Base-by-base conservation (phyloP, 2,888 invertebrate species). In the Dolichopus griseipennis region DNA sequence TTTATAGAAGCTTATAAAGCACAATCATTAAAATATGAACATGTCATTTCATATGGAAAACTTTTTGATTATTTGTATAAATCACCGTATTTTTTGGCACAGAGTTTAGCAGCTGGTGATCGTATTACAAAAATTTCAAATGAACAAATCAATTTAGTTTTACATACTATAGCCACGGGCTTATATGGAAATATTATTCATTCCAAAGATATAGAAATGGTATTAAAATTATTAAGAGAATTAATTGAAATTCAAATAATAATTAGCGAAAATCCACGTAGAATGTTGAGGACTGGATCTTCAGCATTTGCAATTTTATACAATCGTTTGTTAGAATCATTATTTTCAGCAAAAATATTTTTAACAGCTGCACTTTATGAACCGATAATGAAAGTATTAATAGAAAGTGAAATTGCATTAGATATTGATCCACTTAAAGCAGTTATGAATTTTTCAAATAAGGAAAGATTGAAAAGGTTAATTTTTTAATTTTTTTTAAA, bases 401-500 rank as follows among this genome's bases (percentile, higher is more conserved):
- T 92, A 79, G 93, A 94, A 74, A 94, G 94, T 76, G 95, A 97
- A 77, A 89, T 90, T 81, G 93, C 92, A 81, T 85, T 97, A 67
- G 97, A 97, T 78, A 88, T 95, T 52, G 96, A 97, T 81, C 93
- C 95, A 0, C 89, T 91, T 71, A 95, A 95, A 78, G 88, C 89
- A 68, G 84, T 81, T 61, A 75, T 76, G 65, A 78, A 76, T 70
- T 76, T 79, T 41, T 74, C 75, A 7, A 69, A 66, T 5, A 78
- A 77, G 18, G 81, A 81, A 70, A 74, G 78, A 3, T 71, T 88
- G 72, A 87, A 90, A 76, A 86, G 92, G 85, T 88, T 72, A 1
- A 52, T 43, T 22, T 27, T 27, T 27, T n/a, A n/a, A n/a, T n/a
- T n/a, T n/a, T n/a, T n/a, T n/a, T n/a, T n/a, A n/a, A 18, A 12